Base-by-base conservation (phyloP, 1,140 invertebrate genomes). In the Bombyx mandarina region DNA sequence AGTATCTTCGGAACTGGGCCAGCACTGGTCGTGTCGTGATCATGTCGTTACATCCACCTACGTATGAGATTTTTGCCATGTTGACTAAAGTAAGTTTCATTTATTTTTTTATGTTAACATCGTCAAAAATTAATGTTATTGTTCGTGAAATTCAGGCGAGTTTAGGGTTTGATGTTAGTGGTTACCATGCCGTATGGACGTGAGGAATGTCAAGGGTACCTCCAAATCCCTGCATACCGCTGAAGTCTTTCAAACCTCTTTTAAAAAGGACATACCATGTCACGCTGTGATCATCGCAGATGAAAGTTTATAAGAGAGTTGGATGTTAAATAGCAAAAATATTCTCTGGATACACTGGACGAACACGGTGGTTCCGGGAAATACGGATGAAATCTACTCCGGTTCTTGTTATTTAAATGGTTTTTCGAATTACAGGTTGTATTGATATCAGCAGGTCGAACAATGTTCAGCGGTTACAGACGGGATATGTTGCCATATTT, bases 51-150 rank as follows among this genome's bases (percentile, higher is more conserved):
- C 96, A 97, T 79, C 97, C 97, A 22, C 96, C 97, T 0, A 98
- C 97, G 0, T 97, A 97, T 76, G 97, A 99, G 88, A 97, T 98
- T 59, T 93, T 98, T 57, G 97, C 96, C 7, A 98, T 98, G 97
- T 91, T 98, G 49, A 95, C 95, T 8, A 89, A 88, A 78, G 84
- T 86, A 53, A 6, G 57, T 51, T 43, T 10, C 5, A 12, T 10
- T 6, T 12, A 51, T 10, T 3, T 48, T 49, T 43, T 7, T 18
- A 49, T 51, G 8, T 52, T 18, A 18, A 18, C n/a, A 35, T 2
- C 26, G 26, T 43, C 6, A 9, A 7, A 52, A n/a, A 42, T 52
- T 0, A 22, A 9, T 22, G 1, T 51, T 51, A 51, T 22, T 9
- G 12, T 51, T 51, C 3, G n/a, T 50, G 49, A 35, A 35, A 35